Base-by-base conservation (phyloP, 2,888 invertebrate genomes). In the Tenodera sinensis region DNA sequence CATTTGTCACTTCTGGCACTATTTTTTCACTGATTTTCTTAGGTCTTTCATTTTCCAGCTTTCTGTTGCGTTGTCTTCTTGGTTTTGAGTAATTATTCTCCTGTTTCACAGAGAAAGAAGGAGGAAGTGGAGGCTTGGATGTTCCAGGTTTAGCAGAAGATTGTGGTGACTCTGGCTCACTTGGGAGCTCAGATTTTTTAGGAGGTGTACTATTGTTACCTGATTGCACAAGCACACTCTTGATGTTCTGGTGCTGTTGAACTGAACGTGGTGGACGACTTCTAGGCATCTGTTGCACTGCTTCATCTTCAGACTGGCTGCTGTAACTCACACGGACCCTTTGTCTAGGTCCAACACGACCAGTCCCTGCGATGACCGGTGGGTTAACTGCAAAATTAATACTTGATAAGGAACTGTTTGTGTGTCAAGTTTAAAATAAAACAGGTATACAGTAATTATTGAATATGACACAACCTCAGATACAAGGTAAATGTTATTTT, bases 321-420 rank as follows among this genome's bases (percentile, higher is more conserved):
- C 89, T 89, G 83, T 89, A 89, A 83, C 88, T 89, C n/a, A 83
- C 54, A 20, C 89, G 81, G 2, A 83, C 28, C 83, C 90, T 92
- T 90, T 93, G 93, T 28, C 93, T 92, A 83, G 93, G 93, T 25
- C 93, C 93, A 28, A 93, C 93, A 89, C 93, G 92, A 84, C 93
- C 93, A 25, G 93, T 93, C 47, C 93, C 93, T 88, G 93, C 93
- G 89, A 93, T 92, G 89, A 92, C 93, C 27, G 93, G 92, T 30
- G 93, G 92, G 89, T 93, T 93, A 34, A 93, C 93, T 93, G 90
- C 28, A 92, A 92, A 15, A 71, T 15, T 8, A 86, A 86, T 28
- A 27, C 71, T 6, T 28, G 82, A 28, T 30, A 28, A 42, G 81
- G 28, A 20, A 47, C 54, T 25, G n/a, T 89, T 87, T 14, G 83